Evolutionary conservation across 1,140 invertebrate species (phyloP).

Genomic region (Drusus annulatus): DNA sequence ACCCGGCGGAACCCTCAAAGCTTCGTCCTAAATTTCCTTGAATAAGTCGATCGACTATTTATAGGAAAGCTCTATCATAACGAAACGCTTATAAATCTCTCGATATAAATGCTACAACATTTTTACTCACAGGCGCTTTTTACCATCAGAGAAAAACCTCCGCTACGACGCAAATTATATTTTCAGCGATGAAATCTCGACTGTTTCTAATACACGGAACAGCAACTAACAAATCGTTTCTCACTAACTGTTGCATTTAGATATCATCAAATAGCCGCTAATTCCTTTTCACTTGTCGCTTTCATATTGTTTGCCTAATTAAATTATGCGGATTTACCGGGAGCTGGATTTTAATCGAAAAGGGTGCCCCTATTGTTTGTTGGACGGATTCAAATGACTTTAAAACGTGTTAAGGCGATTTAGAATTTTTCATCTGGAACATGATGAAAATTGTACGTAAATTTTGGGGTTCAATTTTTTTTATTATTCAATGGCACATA

Average conservation of each 20-base stretch:
- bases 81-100: neutral
- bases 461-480: no score
- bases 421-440: no score
- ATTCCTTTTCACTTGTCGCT: neutral
- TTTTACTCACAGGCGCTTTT: slow-evolving; percentile 13
- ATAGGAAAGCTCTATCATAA: neutral
- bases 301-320: neutral
- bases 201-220: neutral
- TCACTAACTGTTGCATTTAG: slow-evolving; percentile 20
- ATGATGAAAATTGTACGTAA: no score
- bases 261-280: neutral
- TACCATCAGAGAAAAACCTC: no score
- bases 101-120: neutral
- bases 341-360: neutral
- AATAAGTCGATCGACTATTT: slow-evolving; percentile 20
- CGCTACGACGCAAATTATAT: no score
- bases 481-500: no score
- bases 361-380: no score
- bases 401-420: no score
- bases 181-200: neutral
- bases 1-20: slow-evolving; percentile 19
- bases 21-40: slow-evolving; percentile 6
- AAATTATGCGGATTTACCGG: neutral
- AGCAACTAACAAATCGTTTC: slow-evolving; percentile 10
- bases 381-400: no score